Evolutionary conservation across 2,888 invertebrate genomes (phyloP).

Genomic region (Slavum lentiscoides): DNA sequence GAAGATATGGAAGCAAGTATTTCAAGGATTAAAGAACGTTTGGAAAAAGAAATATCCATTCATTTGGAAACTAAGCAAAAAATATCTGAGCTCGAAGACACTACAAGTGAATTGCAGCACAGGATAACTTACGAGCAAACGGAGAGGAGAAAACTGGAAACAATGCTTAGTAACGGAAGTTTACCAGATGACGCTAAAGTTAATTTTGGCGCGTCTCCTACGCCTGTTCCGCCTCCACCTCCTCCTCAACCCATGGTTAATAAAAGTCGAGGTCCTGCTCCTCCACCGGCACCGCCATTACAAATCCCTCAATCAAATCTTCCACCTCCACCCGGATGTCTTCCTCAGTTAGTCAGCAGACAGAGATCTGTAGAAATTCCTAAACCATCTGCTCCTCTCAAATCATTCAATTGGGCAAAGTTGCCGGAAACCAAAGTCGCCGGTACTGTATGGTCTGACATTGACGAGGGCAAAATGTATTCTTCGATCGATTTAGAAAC

Average conservation of each 20-base stretch:
- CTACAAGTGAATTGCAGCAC: slow-evolving; percentile 68
- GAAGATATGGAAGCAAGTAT: slow-evolving; percentile 87
- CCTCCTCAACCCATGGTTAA: slow-evolving; percentile 59
- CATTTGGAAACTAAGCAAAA: slow-evolving; percentile 85
- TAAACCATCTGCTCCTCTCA: slow-evolving; percentile 86
- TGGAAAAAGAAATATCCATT: slow-evolving; percentile 85
- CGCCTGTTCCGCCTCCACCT: neutral
- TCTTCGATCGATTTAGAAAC: slow-evolving; percentile 87
- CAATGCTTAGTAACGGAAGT: slow-evolving; percentile 85
- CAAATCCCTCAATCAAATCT: slow-evolving; percentile 61
- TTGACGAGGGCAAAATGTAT: slow-evolving; percentile 91
- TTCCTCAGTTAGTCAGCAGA: slow-evolving; percentile 56
- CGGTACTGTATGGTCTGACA: slow-evolving; percentile 93
- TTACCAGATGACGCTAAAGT: slow-evolving; percentile 92
- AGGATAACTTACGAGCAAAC: slow-evolving; percentile 76
- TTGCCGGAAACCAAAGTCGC: slow-evolving; percentile 86
- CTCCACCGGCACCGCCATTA: slow-evolving; percentile 66
- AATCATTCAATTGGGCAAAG: slow-evolving; percentile 98
- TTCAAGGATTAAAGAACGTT: slow-evolving; percentile 77
- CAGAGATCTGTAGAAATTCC: slow-evolving; percentile 79
- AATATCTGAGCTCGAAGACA: slow-evolving; percentile 68
- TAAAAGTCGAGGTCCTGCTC: slow-evolving; percentile 66
- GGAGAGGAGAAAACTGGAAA: slow-evolving; percentile 80
- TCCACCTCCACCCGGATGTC: slow-evolving; percentile 57
- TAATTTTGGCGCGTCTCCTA: slow-evolving; percentile 54